phyloP scores from a whole-genome alignment of 1,140 invertebrate species.

The Drosophila trapezifrons region DNA sequence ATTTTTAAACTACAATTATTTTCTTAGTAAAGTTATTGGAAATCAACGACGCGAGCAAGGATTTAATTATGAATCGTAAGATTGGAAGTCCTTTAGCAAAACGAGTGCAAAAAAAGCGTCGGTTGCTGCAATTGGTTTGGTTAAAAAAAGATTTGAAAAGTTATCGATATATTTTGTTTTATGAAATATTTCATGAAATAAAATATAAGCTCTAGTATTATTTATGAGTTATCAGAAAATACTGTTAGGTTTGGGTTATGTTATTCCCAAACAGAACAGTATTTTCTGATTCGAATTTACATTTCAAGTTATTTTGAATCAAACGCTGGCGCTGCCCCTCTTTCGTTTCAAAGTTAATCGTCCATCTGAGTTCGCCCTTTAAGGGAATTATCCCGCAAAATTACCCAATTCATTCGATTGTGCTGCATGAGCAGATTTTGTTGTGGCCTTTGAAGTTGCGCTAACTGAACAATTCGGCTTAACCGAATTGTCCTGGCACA shows the following conservation, averaged over 20 bases:
- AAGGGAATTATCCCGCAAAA: constrained; percentile 24
- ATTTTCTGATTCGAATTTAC: no score
- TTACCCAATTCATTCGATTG: constrained; percentile 45
- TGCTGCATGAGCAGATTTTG: constrained; percentile 45
- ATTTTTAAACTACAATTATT: background rate
- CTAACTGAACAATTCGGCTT: constrained; percentile 36
- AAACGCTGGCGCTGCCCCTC: background rate
- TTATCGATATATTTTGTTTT: background rate
- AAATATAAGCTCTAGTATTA: background rate
- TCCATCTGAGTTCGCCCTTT: background rate
- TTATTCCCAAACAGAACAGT: accelerated
- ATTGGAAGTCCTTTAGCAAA: background rate
- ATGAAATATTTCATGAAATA: no score
- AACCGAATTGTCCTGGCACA: constrained; percentile 42
- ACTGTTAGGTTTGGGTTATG: no score
- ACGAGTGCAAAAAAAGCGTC: background rate
- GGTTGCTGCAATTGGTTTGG: constrained; percentile 4
- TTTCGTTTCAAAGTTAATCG: constrained; percentile 34
- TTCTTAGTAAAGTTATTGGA: background rate
- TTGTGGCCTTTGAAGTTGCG: constrained; percentile 55
- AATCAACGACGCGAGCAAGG: background rate
- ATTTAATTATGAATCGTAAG: background rate
- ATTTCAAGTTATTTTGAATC: no score
- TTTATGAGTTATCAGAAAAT: background rate
- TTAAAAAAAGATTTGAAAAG: background rate